Evolutionary conservation across 2,888 invertebrate species (phyloP).

Genomic region (Drosophila cognata): DNA sequence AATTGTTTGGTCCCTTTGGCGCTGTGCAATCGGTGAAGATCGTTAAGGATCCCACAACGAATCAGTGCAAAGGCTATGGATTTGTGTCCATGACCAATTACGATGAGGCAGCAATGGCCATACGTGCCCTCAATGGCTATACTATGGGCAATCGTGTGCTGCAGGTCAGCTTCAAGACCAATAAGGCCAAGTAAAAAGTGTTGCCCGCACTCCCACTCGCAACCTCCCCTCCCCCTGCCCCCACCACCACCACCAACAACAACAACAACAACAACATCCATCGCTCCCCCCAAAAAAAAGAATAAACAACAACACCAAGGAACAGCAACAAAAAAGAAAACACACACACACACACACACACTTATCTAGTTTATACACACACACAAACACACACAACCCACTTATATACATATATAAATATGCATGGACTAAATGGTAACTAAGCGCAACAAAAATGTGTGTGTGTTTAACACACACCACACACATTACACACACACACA

Average conservation of each 20-base stretch:
- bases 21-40: conserved; percentile 96
- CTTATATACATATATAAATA: conserved; percentile 75
- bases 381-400: conserved; percentile 28
- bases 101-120: conserved; percentile 98
- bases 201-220: neutral
- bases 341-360: conserved; percentile 37
- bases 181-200: conserved; percentile 88
- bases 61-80: conserved; percentile 99
- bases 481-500: conserved; percentile 10
- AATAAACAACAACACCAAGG: conserved; percentile 1
- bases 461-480: conserved; percentile 54
- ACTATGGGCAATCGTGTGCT: conserved; percentile 97
- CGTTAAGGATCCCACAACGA: conserved; percentile 96
- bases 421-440: conserved; percentile 73
- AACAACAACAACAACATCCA: conserved; percentile 2
- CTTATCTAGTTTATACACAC: conserved; percentile 52
- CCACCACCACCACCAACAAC: neutral
- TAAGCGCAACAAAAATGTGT: conserved; percentile 75
- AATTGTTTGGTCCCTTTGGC: conserved; percentile 92
- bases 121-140: conserved; percentile 97
- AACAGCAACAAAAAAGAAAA: conserved; percentile 14
- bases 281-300: conserved; percentile 2
- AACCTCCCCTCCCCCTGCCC: neutral
- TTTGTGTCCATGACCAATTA: conserved; percentile 99
- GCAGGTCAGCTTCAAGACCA: conserved; percentile 99